Evolutionary conservation across 1,140 invertebrate species (phyloP).

Genomic region (Harpegnathos saltator): DNA sequence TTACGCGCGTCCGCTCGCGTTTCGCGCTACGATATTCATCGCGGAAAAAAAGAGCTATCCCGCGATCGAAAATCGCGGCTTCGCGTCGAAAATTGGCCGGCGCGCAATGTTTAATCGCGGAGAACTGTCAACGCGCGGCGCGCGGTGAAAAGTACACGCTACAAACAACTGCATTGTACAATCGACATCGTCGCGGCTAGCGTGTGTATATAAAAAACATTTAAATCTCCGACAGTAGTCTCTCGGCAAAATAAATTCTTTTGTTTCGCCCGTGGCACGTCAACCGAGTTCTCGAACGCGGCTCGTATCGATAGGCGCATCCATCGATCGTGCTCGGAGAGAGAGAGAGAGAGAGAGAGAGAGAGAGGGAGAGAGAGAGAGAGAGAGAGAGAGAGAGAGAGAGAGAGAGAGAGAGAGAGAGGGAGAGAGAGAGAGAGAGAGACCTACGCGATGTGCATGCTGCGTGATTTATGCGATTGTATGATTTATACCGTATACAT

Average conservation of each 20-base stretch:
- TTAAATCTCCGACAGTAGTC: conserved; percentile 32
- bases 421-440: not conserved
- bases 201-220: conserved; percentile 42
- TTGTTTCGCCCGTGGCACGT: conserved; percentile 18
- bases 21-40: conserved; percentile 39
- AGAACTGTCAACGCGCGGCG: conserved; percentile 34
- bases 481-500: conserved; percentile 52
- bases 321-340: conserved; percentile 30
- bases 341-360: no score
- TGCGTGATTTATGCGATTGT: conserved; percentile 44
- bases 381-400: no score
- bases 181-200: conserved; percentile 11
- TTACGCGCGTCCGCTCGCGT: conserved; percentile 22
- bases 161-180: conserved; percentile 50
- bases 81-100: no score
- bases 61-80: conserved; percentile 29
- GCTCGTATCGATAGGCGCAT: conserved; percentile 45
- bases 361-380: not conserved
- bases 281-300: conserved; percentile 39
- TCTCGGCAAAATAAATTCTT: conserved; percentile 54
- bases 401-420: not conserved
- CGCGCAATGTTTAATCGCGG: conserved; percentile 28
- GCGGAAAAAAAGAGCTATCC: conserved; percentile 13
- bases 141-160: conserved; percentile 35
- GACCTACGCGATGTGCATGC: not conserved